Evolutionary conservation across 2,888 invertebrate species (phyloP).

Genomic region (Mermis nigrescens): DNA sequence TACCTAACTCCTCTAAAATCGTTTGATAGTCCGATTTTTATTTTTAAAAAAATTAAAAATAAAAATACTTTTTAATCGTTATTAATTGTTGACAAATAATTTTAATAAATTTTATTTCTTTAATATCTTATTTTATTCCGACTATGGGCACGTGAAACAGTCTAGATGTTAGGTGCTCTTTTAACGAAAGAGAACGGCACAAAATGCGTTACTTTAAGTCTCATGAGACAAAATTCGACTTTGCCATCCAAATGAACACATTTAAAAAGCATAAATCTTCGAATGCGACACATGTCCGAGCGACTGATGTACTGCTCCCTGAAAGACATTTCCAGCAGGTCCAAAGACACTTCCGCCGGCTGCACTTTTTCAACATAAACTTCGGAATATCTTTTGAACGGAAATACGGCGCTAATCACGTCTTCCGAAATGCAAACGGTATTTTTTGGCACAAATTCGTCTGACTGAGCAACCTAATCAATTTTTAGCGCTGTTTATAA

Average conservation of each 20-base stretch:
- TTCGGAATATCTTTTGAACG: conserved; percentile 63
- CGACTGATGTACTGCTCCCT: conserved; percentile 93
- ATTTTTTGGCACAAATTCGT: not conserved
- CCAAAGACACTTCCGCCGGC: conserved; percentile 39
- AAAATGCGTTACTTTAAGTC: conserved; percentile 12
- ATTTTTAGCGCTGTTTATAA: too few relatives aligned
- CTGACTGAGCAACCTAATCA: too few relatives aligned
- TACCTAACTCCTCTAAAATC: too few relatives aligned
- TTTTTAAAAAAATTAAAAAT: too few relatives aligned
- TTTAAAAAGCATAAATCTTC: conserved; percentile 69
- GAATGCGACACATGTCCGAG: conserved; percentile 94
- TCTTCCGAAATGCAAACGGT: conserved; percentile 27
- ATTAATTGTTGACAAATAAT: too few relatives aligned
- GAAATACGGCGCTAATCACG: conserved; percentile 66
- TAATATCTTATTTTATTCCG: too few relatives aligned
- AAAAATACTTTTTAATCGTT: too few relatives aligned
- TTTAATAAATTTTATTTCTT: too few relatives aligned
- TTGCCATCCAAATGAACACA: conserved; percentile 86
- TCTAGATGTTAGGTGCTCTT: too few relatives aligned
- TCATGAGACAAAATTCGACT: conserved; percentile 68
- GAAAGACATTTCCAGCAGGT: conserved; percentile 86
- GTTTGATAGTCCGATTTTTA: too few relatives aligned
- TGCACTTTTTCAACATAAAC: conserved; percentile 49
- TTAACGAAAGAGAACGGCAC: too few relatives aligned
- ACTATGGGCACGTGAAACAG: too few relatives aligned